Conservation (phyloP, 2,113 vertebrate species). For the Symphodus melops region DNA sequence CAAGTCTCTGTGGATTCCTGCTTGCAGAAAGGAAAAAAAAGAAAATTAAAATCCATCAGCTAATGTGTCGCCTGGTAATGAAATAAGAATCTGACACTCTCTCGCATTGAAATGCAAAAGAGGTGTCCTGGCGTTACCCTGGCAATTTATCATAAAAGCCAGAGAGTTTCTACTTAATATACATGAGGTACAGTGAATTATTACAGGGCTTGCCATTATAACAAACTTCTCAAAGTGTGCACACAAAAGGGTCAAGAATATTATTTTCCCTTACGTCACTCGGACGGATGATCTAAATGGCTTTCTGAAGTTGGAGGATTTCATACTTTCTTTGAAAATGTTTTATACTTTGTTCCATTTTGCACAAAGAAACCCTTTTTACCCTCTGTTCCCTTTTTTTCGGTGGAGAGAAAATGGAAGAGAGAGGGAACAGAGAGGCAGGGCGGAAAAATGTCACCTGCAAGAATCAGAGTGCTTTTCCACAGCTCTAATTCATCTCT, state of each 20-base stretch:
- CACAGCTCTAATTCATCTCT: constrained; percentile 85
- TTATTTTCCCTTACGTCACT: constrained; percentile 83
- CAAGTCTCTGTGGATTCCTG: constrained; percentile 83
- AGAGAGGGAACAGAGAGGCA: constrained; percentile 53
- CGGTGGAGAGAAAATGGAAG: constrained; percentile 59
- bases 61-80: constrained; percentile 92
- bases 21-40: constrained; percentile 59
- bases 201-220: constrained; percentile 89
- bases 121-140: constrained; percentile 91
- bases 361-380: constrained; percentile 70
- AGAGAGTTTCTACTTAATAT: constrained; percentile 91
- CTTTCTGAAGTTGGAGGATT: constrained; percentile 78
- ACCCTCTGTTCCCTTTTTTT: constrained; percentile 68
- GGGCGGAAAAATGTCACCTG: constrained; percentile 66
- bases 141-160: constrained; percentile 95
- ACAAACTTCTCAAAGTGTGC: constrained; percentile 91
- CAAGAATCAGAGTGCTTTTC: constrained; percentile 78
- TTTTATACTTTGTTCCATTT: constrained; percentile 77
- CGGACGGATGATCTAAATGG: constrained; percentile 75
- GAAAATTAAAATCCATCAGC: constrained; percentile 94
- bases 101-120: constrained; percentile 95
- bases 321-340: constrained; percentile 78
- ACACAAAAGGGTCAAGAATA: constrained; percentile 89
- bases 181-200: constrained; percentile 94
- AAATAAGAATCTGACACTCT: constrained; percentile 96